phyloP scores from a whole-genome alignment of 2,888 invertebrate genomes.

The Caenorhabditis sp. region DNA sequence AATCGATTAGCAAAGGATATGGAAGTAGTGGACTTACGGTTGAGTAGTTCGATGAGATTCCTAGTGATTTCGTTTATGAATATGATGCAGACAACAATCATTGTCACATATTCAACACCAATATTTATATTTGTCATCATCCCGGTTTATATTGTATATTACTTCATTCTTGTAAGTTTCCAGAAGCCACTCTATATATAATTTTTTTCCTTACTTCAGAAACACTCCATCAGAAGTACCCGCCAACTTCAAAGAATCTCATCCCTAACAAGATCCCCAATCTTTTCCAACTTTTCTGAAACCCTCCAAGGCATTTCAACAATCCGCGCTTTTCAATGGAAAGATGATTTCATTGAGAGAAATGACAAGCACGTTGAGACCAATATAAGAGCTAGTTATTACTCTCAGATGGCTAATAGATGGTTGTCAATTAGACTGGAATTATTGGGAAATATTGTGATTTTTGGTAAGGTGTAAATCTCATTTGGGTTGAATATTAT shows the following conservation, averaged over 20 bases:
- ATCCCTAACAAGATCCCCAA: slow-evolving; percentile 68
- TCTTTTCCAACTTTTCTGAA: slow-evolving; percentile 70
- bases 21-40: slow-evolving; percentile 65
- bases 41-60: slow-evolving; percentile 65
- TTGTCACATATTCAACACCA: slow-evolving; percentile 67
- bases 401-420: slow-evolving; percentile 42
- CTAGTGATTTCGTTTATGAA: slow-evolving; percentile 52
- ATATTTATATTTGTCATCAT: slow-evolving; percentile 65
- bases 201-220: slow-evolving; percentile 74
- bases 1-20: slow-evolving; percentile 68
- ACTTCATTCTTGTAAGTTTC: slow-evolving; percentile 55
- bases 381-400: slow-evolving; percentile 45
- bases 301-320: slow-evolving; percentile 67
- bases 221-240: slow-evolving; percentile 92
- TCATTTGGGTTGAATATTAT: background rate
- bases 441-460: slow-evolving; percentile 52
- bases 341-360: slow-evolving; percentile 53
- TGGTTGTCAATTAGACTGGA: slow-evolving; percentile 52
- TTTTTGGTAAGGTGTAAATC: slow-evolving; percentile 27
- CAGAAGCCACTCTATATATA: background rate
- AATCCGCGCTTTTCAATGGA: slow-evolving; percentile 67
- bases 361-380: slow-evolving; percentile 40
- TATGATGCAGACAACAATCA: slow-evolving; percentile 55
- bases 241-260: slow-evolving; percentile 77
- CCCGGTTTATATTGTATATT: slow-evolving; percentile 65